Evolutionary conservation across 2,797 vertebrate species (phyloP).

Genomic region (Sylvilagus floridanus): DNA sequence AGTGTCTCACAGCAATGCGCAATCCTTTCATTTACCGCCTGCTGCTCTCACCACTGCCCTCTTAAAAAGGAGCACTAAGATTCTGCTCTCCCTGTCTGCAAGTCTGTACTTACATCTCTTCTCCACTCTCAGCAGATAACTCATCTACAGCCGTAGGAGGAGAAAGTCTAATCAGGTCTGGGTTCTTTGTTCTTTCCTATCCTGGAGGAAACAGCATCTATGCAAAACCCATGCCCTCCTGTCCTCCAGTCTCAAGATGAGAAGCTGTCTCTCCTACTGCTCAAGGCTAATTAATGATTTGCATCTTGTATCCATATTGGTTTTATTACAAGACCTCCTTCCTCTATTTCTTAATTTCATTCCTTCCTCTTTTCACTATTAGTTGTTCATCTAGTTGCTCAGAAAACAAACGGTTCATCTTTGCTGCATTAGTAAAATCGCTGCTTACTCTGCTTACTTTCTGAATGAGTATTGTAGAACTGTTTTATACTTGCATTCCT

Average conservation of each 20-base stretch:
- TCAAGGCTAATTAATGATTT: constrained; percentile 23
- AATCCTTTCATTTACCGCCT: not conserved
- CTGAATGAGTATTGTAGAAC: not conserved
- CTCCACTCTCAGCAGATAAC: not conserved
- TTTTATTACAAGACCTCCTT: not conserved
- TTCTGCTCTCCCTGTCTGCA: not conserved
- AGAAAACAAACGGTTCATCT: constrained; percentile 9
- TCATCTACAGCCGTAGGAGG: not conserved
- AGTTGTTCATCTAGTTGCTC: not conserved
- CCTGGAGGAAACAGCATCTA: constrained; percentile 22
- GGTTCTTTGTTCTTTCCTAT: not conserved
- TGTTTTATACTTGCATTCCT: not conserved
- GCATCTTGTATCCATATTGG: not conserved
- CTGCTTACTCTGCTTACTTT: not conserved
- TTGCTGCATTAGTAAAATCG: constrained; percentile 6
- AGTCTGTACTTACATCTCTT: not conserved
- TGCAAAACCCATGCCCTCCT: not conserved
- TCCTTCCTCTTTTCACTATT: not conserved
- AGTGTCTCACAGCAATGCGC: not conserved
- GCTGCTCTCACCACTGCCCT: not conserved
- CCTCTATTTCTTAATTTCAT: constrained; percentile 21
- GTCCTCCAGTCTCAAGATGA: not conserved
- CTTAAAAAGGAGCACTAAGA: not conserved
- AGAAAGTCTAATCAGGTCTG: not conserved
- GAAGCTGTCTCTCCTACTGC: constrained; percentile 1